Conservation (phyloP, 1,140 invertebrate species). For the Cherax destructor region DNA sequence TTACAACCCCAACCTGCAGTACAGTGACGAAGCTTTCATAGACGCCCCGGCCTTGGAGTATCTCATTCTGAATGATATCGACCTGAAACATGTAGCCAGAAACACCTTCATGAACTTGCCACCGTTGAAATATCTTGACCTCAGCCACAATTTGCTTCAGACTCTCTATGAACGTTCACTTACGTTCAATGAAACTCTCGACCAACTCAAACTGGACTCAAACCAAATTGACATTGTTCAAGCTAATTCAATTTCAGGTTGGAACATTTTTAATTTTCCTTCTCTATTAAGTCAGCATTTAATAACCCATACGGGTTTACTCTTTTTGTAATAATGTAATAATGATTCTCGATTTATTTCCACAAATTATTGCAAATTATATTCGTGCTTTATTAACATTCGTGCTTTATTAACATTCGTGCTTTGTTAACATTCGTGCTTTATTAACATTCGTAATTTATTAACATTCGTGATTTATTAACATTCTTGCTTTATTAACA, state of each 20-base stretch:
- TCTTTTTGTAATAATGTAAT: too few species aligned
- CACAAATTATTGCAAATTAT: too few species aligned
- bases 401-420: too few species aligned
- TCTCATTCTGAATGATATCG: conserved; percentile 37
- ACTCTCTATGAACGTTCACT: neutral
- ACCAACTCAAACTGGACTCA: conserved; percentile 13
- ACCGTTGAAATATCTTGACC: conserved; percentile 7
- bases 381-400: too few species aligned
- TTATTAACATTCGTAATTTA: too few species aligned
- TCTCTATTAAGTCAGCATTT: neutral
- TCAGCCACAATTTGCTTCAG: conserved; percentile 6
- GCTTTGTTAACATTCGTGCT: too few species aligned
- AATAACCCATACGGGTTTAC: too few species aligned
- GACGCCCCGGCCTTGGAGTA: conserved; percentile 14
- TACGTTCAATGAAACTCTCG: neutral
- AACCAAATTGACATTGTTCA: conserved; percentile 17
- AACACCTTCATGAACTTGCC: neutral
- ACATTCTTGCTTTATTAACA: too few species aligned
- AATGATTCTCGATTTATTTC: too few species aligned
- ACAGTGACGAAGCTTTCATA: conserved; percentile 20
- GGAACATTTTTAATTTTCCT: too few species aligned
- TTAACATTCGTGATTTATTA: too few species aligned
- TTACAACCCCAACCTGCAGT: conserved; percentile 19
- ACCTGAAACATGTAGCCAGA: neutral
- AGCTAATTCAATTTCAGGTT: conserved; percentile 13